A percentile compares a stretch with the other conserved stretches of the same genome.
Conservation (phyloP, 53 echinoderm and acorn worm species). For the Apostichopus leukothele region DNA sequence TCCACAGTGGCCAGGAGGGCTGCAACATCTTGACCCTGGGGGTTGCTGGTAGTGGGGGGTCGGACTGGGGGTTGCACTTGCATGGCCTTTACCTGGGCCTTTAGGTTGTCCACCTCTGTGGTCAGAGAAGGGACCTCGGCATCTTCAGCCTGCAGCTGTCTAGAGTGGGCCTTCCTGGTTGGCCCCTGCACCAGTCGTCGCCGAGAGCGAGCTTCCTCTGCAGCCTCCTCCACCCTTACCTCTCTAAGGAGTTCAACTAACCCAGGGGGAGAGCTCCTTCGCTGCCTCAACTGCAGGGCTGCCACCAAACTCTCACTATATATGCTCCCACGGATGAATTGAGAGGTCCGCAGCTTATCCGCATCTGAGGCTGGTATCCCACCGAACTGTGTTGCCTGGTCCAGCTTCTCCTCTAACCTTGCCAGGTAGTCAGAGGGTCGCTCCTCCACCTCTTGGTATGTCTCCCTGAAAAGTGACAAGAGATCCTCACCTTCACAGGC, state of each 20-base stretch:
- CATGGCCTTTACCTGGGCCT: not conserved
- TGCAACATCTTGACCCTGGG: not conserved
- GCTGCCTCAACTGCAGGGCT: not conserved
- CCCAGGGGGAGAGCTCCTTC: not conserved
- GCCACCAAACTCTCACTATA: constrained; percentile 34
- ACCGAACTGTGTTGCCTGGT: constrained; percentile 9
- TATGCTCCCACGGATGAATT: constrained; percentile 53
- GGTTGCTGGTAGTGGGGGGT: constrained; percentile 9
- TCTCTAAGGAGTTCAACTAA: not conserved
- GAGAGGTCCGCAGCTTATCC: constrained; percentile 48
- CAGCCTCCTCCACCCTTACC: not conserved
- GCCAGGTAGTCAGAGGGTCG: constrained; percentile 37
- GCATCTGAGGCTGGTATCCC: not conserved
- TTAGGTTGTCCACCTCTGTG: not conserved
- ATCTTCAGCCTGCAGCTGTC: too few species aligned
- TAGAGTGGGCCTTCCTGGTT: not conserved
- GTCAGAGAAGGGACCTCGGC: not conserved
- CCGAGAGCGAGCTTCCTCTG: constrained; percentile 3
- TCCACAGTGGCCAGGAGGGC: constrained; percentile 27
- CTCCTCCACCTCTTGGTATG: constrained; percentile 41
- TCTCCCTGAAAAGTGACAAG: constrained; percentile 48
- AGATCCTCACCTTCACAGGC: constrained; percentile 58
- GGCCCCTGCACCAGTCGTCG: not conserved
- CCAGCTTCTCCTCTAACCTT: constrained; percentile 44
- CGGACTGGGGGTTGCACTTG: not conserved